phyloP scores from a whole-genome alignment of 2,797 vertebrate species.

The Acropternis orthonyx region DNA sequence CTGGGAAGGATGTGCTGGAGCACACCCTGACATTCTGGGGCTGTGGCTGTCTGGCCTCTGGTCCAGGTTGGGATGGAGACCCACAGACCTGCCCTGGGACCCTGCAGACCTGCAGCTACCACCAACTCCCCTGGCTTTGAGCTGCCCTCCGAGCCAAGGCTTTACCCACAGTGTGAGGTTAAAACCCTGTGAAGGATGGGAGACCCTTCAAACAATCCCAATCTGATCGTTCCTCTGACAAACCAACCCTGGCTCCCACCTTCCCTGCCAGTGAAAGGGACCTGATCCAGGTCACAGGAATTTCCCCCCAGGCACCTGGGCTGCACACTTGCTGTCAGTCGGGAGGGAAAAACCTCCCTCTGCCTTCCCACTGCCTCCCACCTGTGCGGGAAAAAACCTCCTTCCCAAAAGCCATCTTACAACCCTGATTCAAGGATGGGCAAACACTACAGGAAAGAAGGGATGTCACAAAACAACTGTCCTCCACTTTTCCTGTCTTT shows the following conservation, averaged over 20 bases:
- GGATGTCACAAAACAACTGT: background rate
- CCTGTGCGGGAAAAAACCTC: too few relatives aligned
- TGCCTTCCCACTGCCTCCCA: background rate
- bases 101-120: background rate
- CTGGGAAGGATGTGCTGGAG: background rate
- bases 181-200: background rate
- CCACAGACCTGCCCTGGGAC: background rate
- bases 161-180: background rate
- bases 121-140: background rate
- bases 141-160: background rate
- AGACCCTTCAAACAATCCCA: background rate
- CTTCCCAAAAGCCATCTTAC: background rate
- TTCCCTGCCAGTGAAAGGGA: background rate
- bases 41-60: background rate
- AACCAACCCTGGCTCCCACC: rapidly evolving
- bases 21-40: rapidly evolving
- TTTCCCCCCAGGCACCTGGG: background rate
- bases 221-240: rapidly evolving
- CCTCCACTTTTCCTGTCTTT: background rate
- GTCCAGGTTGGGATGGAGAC: background rate
- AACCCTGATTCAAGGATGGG: background rate
- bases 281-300: background rate
- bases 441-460: background rate
- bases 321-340: background rate
- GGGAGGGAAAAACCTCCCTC: background rate